Percentiles rank a stretch among this genome's conserved stretches.
These are phyloP conservation scores for Triops longicaudatus DNA, from an alignment of 1,140 invertebrate genomes.

Conservation along the genomic window DNA sequence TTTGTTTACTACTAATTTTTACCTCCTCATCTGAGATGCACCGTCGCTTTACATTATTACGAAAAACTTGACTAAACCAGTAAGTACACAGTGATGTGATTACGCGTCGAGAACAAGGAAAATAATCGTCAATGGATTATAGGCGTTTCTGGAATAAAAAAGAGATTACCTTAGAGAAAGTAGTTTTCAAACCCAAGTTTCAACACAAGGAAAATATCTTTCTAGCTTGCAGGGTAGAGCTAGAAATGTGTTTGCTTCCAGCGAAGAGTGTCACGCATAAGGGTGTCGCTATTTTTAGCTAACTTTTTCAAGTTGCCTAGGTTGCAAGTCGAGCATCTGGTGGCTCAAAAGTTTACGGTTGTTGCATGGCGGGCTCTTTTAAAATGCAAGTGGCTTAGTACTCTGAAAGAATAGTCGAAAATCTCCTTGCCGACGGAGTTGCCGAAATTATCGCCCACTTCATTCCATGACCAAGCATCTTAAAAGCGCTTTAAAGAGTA, in stretches of 20 bases:
- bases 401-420: background rate
- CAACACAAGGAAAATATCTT: background rate
- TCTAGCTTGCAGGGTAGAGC: background rate
- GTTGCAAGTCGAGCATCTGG: background rate
- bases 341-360: background rate
- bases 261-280: background rate
- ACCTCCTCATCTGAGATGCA: too few species aligned
- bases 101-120: too few species aligned
- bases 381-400: background rate
- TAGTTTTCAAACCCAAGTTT: background rate
- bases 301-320: background rate
- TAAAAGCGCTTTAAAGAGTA: background rate
- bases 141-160: too few species aligned
- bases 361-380: constrained; percentile 2
- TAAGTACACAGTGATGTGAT: too few species aligned
- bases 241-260: background rate
- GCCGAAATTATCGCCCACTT: constrained; percentile 11
- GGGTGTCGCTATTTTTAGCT: background rate
- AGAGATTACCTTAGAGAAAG: background rate
- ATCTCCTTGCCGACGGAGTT: background rate
- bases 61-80: too few species aligned
- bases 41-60: too few species aligned
- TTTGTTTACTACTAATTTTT: too few species aligned
- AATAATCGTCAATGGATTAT: too few species aligned
- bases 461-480: background rate